Conservation (phyloP, 2,113 vertebrate species). For the Eurypyga helias region DNA sequence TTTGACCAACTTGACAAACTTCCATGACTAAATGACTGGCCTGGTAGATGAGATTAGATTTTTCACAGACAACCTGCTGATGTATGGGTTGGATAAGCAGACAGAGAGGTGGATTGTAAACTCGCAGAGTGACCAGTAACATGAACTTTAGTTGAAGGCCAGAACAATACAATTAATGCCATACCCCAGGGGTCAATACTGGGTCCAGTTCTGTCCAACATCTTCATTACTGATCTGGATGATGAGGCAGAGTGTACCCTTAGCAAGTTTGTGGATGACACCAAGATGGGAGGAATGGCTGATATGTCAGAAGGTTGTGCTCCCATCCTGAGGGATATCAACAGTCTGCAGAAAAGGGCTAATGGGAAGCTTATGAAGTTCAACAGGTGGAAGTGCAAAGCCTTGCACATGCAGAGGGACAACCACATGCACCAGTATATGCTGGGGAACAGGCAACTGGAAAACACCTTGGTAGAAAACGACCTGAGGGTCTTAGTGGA, state of each 20-base stretch:
- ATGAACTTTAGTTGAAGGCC: background rate
- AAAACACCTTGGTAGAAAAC: background rate
- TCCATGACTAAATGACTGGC: background rate
- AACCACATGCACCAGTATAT: too few relatives aligned
- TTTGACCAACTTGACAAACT: background rate
- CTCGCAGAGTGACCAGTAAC: background rate
- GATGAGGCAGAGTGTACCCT: too few relatives aligned
- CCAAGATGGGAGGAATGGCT: too few relatives aligned
- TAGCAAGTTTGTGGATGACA: background rate
- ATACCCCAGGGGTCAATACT: background rate
- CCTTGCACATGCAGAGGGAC: background rate
- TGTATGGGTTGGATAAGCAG: background rate
- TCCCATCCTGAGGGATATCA: background rate
- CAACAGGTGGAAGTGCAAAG: background rate
- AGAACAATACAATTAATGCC: background rate
- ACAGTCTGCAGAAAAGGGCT: background rate
- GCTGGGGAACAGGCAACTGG: background rate
- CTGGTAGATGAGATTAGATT: background rate
- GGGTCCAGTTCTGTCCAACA: too few relatives aligned
- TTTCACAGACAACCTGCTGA: background rate
- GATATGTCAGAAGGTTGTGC: background rate
- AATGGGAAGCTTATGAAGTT: background rate
- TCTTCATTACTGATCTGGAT: too few relatives aligned
- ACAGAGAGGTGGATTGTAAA: background rate
- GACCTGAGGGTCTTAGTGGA: background rate